phyloP scores from a whole-genome alignment of 2,797 vertebrate genomes.

The Cygnus olor region DNA sequence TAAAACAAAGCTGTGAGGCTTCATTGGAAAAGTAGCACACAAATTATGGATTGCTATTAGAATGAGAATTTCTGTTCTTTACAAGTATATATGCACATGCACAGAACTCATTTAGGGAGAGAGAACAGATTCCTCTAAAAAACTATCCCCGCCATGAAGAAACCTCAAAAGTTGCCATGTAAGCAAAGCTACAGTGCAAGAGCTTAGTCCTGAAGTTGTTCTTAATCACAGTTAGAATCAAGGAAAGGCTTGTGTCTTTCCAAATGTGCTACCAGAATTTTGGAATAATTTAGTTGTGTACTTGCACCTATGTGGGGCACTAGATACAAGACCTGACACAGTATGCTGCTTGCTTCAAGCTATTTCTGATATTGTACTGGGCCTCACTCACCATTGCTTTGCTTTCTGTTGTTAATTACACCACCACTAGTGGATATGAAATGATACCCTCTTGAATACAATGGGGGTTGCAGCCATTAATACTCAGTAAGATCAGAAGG shows the following conservation, averaged over 20 bases:
- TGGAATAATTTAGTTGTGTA: neutral
- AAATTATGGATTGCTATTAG: neutral
- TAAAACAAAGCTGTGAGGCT: neutral
- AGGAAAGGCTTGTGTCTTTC: neutral
- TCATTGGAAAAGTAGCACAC: neutral
- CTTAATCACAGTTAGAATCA: neutral
- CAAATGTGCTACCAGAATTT: neutral
- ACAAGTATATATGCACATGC: fast-evolving
- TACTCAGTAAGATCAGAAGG: neutral
- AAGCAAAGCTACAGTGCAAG: neutral
- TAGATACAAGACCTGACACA: neutral
- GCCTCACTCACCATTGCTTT: neutral
- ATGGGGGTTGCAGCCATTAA: neutral
- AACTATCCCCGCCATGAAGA: neutral
- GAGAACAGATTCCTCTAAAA: neutral
- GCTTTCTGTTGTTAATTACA: neutral
- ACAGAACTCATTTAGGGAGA: neutral
- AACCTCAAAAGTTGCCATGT: neutral
- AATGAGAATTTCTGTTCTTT: neutral
- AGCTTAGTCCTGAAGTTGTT: neutral
- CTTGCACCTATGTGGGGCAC: neutral
- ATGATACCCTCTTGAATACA: neutral
- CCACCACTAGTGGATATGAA: neutral
- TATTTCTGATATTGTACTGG: neutral
- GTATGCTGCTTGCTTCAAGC: neutral